Evolutionary conservation across 2,888 invertebrate genomes (phyloP), one percentile per base, ranked within the genome.

Genomic region (Stenodema calcarata): DNA sequence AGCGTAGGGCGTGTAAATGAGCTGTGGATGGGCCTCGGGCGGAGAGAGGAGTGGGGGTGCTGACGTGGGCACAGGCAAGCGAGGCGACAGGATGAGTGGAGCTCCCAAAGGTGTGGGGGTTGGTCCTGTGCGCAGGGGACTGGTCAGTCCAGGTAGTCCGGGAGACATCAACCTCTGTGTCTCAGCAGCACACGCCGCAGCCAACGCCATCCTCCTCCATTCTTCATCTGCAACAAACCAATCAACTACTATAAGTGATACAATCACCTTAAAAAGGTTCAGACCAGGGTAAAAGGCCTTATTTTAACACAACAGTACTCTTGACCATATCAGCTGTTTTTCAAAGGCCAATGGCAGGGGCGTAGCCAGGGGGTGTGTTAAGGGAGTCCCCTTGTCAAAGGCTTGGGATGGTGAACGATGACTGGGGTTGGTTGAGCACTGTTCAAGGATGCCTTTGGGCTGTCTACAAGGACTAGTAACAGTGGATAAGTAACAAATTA

Each of bases 41-140:
- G 93, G 93, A 41, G 95, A 93, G 78, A 95, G 94, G 87, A 92
- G 94, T 90, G 92, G 95, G 80, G 93, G 93, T 79, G 95, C 95
- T 3, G 88, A 81, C 85, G 95, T 96, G 80, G 95, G 95, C 87
- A 95, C 95, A 16, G 96, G 96, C 94, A 97, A 95, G 90, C 97
- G 94, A 87, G 97, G 97, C 70, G 97, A 97, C 88, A 98, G 94
- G 90, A 99, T 98, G 90, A 98, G 93, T 1, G 98, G 98, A 0
- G 98, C 97, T 41, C 98, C 97, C 88, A 97, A 91, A 0, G 98
- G 97, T 12, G 96, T 95, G 81, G 93, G 94, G 1, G 94, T 93
- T 87, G 94, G 85, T 0, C 93, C 94, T 93, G 89, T 88, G 94
- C 18, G 94, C 93, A 88, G 94, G 92, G 50, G 94, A 18, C 81